Conservation (phyloP, 2,888 invertebrate genomes). For the Pollenia amentaria region DNA sequence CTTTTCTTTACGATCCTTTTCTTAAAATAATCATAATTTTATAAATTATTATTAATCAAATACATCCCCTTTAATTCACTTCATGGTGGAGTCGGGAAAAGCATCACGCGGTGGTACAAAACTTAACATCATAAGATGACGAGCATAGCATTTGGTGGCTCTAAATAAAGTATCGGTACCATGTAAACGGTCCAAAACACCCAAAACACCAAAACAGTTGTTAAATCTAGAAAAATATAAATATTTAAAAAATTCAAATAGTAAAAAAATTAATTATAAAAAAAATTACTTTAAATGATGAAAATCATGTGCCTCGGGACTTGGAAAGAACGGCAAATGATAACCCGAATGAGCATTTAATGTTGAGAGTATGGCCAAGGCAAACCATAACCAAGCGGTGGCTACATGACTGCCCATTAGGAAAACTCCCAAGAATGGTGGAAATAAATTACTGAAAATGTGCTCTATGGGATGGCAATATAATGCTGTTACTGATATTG, state of each 20-base stretch:
- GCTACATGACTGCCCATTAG: constrained; percentile 91
- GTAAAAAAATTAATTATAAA: constrained; percentile 62
- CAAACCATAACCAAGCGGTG: constrained; percentile 92
- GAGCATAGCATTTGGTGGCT: constrained; percentile 88
- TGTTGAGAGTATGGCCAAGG: constrained; percentile 91
- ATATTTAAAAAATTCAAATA: not conserved
- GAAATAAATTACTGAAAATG: constrained; percentile 90
- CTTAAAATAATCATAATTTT: constrained; percentile 33
- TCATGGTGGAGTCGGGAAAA: constrained; percentile 86
- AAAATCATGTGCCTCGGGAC: constrained; percentile 94
- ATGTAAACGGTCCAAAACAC: constrained; percentile 92
- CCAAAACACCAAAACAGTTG: constrained; percentile 93
- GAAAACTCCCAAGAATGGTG: constrained; percentile 90
- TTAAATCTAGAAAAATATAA: constrained; percentile 87
- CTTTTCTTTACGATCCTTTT: constrained; percentile 55
- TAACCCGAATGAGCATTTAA: constrained; percentile 94
- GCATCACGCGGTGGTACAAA: constrained; percentile 88
- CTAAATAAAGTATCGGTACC: constrained; percentile 92
- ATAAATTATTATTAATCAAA: not conserved
- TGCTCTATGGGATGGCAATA: constrained; percentile 93
- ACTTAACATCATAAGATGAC: constrained; percentile 90
- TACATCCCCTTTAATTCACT: constrained; percentile 73
- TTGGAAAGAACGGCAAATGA: constrained; percentile 93
- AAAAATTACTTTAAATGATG: constrained; percentile 91
- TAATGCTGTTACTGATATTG: constrained; percentile 92